Conservation (phyloP, 2,888 invertebrate species). For the Diaprepes abbreviatus region DNA sequence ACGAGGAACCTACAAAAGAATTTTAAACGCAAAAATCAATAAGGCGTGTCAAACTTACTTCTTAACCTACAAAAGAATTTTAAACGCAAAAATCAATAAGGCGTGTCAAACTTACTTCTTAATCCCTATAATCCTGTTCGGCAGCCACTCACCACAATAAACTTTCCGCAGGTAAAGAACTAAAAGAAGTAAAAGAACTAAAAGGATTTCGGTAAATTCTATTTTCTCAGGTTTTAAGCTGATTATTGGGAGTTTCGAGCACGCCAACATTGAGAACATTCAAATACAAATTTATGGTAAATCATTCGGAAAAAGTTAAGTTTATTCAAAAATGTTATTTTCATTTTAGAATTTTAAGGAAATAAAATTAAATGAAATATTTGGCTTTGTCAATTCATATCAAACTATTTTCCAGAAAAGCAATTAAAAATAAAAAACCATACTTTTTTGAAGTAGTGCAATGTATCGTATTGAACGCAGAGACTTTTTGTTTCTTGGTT, state of each 20-base stretch:
- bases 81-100: conserved; percentile 10
- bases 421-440: too few relatives aligned
- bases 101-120: background rate
- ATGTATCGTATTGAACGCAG: too few relatives aligned
- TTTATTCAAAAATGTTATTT: too few relatives aligned
- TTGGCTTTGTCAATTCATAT: too few relatives aligned
- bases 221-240: conserved; percentile 15
- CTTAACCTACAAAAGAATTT: background rate
- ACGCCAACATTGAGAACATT: background rate
- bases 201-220: conserved; percentile 11
- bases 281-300: too few relatives aligned
- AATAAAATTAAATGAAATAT: too few relatives aligned
- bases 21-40: conserved; percentile 8
- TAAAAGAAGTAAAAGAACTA: background rate
- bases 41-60: conserved; percentile 5
- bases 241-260: conserved; percentile 1
- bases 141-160: conserved; percentile 15
- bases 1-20: background rate
- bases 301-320: too few relatives aligned
- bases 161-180: conserved; percentile 13
- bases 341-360: too few relatives aligned
- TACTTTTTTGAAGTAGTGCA: too few relatives aligned
- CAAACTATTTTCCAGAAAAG: too few relatives aligned
- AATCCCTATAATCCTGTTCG: conserved; percentile 16
- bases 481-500: too few relatives aligned